Evolutionary conservation across 2,888 invertebrate species (phyloP), one percentile per base, ranked within the genome.

Genomic region (Cartodere bifasciata): DNA sequence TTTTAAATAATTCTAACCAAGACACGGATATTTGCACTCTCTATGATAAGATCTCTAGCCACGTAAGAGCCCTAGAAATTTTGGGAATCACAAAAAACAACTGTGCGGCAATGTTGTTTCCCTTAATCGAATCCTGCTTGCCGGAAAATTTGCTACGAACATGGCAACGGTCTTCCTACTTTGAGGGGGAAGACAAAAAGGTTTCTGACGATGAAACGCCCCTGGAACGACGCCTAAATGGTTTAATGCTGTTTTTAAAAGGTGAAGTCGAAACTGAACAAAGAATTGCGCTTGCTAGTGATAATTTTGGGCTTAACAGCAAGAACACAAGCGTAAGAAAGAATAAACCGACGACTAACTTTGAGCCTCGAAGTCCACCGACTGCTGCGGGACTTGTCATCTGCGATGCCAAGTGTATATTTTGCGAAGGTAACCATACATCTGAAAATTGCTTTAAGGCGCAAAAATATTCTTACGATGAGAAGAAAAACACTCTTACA

Each of bases 51-150:
- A 25, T 54, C 4, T 48, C 51, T 21, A 39, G 45, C 7, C 47
- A 50, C 21, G 32, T 52, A 15, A 29, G 47, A 13, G 44, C 49
- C 11, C 37, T 49, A 16, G 44, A 45, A 16, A 43, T 44, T 5
- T 34, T 51, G 10, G 44, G 44, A 4, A 38, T 48, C 20, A 45
- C 45, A 7, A 32, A 41, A 2, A 46, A 49, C 10, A 50, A 45
- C 35, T 50, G 39, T 35, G 40, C 44, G 5, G 43, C 47, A 2
- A 47, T 48, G 40, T 31, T 50, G 5, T 50, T 44, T 34, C 53
- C 51, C 3, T 34, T 52, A 3, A 47, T 51, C 11, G 51, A 52
- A 30, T 50, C 48, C 2, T 39, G 42, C 31, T 31, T 52, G 7
- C 52, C 49, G 2, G 39, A 44, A 9, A 44, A 45, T 4, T 29